phyloP scores from a whole-genome alignment of 2,888 invertebrate genomes.

The Limnephilus auricula region DNA sequence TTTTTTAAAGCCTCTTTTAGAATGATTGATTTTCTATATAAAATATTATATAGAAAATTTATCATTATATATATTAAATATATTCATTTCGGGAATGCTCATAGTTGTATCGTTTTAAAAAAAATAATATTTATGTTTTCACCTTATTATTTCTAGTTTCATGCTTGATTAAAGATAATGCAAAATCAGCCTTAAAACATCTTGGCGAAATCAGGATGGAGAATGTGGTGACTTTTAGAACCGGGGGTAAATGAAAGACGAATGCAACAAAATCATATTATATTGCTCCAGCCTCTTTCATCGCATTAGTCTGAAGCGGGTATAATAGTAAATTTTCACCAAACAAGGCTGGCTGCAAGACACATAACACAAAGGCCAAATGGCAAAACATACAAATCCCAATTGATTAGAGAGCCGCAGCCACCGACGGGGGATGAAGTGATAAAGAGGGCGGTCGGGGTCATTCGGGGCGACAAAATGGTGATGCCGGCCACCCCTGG shows the following conservation, averaged over 20 bases:
- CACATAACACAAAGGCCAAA: constrained; percentile 44
- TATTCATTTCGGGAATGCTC: no score
- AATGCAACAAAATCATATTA: not conserved
- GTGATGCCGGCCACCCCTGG: constrained; percentile 81
- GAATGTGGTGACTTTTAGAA: not conserved
- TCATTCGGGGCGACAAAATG: constrained; percentile 75
- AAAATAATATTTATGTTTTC: no score
- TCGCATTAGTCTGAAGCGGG: not conserved
- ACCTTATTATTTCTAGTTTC: no score
- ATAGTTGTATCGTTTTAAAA: no score
- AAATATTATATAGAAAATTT: no score
- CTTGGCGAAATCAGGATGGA: no score
- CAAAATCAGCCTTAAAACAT: no score
- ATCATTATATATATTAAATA: no score
- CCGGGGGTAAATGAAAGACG: not conserved
- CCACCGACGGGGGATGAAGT: constrained; percentile 55
- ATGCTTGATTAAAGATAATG: no score
- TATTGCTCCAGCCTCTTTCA: not conserved
- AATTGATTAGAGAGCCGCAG: constrained; percentile 57
- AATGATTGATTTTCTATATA: no score
- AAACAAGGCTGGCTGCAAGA: constrained; percentile 14
- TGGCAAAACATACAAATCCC: constrained; percentile 59
- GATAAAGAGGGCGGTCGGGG: constrained; percentile 67
- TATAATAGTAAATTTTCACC: not conserved
- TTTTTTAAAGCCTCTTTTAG: no score